Conservation (phyloP, 2,888 invertebrate genomes). For the Sisyra nigra region DNA sequence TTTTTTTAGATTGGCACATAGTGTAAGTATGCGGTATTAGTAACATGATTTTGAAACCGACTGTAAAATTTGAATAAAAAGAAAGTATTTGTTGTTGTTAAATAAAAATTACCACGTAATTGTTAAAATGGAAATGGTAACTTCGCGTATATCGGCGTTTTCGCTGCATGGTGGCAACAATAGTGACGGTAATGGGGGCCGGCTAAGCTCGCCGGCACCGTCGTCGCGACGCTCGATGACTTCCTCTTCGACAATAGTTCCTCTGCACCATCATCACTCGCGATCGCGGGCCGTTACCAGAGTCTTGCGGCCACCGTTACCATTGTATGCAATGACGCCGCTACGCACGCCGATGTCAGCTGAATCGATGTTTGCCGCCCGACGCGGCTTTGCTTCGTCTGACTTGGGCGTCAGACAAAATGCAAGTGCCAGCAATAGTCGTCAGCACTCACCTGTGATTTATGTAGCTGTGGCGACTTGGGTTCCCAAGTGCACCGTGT, state of each 20-base stretch:
- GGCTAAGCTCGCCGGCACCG: not conserved
- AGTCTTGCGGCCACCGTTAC: not conserved
- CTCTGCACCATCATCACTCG: not conserved
- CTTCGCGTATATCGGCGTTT: constrained; percentile 5
- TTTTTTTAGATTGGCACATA: not conserved
- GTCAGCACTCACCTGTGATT: constrained; percentile 35
- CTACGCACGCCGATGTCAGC: not conserved
- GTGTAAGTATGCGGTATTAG: not conserved
- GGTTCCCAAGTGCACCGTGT: constrained; percentile 51
- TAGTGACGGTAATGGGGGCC: not conserved
- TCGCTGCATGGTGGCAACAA: constrained; percentile 3
- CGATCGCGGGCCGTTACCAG: constrained; percentile 3
- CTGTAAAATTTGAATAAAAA: constrained; percentile 11
- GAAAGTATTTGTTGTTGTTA: constrained; percentile 9
- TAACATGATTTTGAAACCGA: not conserved
- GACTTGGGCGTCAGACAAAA: not conserved
- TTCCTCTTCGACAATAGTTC: constrained; percentile 3
- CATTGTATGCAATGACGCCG: not conserved
- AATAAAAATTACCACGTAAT: not conserved
- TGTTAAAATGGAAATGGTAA: constrained; percentile 5
- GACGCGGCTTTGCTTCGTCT: not conserved
- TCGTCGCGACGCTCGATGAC: not conserved
- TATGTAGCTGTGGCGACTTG: constrained; percentile 57
- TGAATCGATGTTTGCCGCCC: not conserved
- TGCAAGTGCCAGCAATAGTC: not conserved